phyloP scores from a whole-genome alignment of 2,797 vertebrate genomes.

The Scyliorhinus canicula region DNA sequence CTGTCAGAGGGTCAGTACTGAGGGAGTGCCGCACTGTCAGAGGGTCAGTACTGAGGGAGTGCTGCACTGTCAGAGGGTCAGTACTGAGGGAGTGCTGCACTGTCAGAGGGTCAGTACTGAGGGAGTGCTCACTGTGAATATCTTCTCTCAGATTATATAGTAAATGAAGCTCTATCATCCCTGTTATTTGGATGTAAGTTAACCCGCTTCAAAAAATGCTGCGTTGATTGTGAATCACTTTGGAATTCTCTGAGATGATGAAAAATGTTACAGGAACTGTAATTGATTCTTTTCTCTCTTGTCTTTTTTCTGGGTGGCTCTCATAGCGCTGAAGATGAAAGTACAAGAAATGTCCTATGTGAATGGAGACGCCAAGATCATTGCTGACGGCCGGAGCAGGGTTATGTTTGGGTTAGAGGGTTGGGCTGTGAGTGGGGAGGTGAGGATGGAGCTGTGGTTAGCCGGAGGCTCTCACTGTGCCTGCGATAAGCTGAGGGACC shows the following conservation, averaged over 20 bases:
- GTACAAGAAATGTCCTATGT: constrained; percentile 40
- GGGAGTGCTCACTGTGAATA: neutral
- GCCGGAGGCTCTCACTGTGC: constrained; percentile 56
- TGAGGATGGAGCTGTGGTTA: constrained; percentile 63
- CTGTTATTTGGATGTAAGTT: neutral
- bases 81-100: neutral
- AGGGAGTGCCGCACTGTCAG: neutral
- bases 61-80: neutral
- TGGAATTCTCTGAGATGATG: neutral
- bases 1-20: no score
- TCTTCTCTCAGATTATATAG: neutral
- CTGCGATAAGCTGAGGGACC: constrained; percentile 59
- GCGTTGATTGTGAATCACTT: neutral
- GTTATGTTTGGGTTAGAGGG: constrained; percentile 61
- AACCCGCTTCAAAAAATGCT: neutral
- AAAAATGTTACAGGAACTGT: neutral
- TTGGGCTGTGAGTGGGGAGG: constrained; percentile 54
- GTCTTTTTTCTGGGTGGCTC: no score
- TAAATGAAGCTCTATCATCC: neutral
- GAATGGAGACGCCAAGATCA: constrained; percentile 56
- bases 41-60: neutral
- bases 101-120: no score
- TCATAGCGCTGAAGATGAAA: constrained; percentile 45
- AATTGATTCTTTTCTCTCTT: neutral
- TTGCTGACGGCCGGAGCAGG: constrained; percentile 57